Conservation (phyloP, 2,888 invertebrate genomes). For the Chorisops tibialis region DNA sequence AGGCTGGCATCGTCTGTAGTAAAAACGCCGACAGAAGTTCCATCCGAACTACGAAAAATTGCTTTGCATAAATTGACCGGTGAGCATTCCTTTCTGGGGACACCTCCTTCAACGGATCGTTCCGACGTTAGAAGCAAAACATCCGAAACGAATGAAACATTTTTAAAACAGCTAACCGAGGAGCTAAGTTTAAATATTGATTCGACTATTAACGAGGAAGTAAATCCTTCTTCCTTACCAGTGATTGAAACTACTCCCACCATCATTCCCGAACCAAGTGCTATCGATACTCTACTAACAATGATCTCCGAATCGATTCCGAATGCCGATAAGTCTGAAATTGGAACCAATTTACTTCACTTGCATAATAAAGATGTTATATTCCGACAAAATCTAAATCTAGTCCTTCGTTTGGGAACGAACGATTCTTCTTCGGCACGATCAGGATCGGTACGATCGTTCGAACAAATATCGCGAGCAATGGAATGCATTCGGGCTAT, state of each 20-base stretch:
- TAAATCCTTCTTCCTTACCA: background rate
- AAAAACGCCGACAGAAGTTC: background rate
- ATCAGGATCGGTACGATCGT: constrained; percentile 4
- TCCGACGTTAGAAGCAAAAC: no score
- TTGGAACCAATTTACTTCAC: background rate
- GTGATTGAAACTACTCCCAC: background rate
- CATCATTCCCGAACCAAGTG: background rate
- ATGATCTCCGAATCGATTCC: background rate
- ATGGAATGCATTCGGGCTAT: constrained; percentile 14
- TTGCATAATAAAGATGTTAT: background rate
- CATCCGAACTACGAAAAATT: background rate
- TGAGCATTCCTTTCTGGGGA: no score
- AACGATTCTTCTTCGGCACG: background rate
- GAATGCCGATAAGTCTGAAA: background rate
- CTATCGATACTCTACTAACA: background rate
- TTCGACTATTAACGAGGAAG: background rate
- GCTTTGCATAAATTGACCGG: background rate
- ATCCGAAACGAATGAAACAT: no score
- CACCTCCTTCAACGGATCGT: no score
- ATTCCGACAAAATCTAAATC: constrained; percentile 9
- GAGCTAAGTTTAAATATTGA: background rate
- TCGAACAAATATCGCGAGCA: constrained; percentile 15
- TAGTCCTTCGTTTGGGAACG: background rate
- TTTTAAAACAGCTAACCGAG: background rate
- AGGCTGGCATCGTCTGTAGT: background rate